Conservation (phyloP, 2,797 vertebrate species). For the Alosa sapidissima region DNA sequence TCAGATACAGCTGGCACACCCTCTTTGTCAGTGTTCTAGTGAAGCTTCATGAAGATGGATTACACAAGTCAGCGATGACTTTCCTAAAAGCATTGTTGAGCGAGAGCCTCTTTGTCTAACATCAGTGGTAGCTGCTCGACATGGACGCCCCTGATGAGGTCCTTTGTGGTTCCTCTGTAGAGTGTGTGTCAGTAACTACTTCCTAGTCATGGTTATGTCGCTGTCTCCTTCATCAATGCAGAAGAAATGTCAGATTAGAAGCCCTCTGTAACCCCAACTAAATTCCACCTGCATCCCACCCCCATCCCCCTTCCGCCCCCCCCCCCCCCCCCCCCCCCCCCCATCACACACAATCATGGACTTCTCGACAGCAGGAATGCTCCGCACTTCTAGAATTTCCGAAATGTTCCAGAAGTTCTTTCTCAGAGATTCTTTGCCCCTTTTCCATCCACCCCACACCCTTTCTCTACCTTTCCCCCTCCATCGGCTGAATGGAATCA, state of each 20-base stretch:
- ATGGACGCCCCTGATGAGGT: not conserved
- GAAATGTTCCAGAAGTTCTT: slow-evolving; percentile 64
- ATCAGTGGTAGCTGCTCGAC: not conserved
- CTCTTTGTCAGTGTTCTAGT: not conserved
- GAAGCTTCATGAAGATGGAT: not conserved
- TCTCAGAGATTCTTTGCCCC: slow-evolving; percentile 13
- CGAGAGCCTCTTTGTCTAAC: not conserved
- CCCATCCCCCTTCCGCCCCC: not conserved
- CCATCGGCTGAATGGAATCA: not conserved
- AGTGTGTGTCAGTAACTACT: not conserved
- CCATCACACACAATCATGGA: slow-evolving; percentile 33
- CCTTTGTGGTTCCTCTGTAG: not conserved
- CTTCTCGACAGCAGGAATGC: slow-evolving; percentile 40
- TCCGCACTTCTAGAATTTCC: slow-evolving; percentile 62
- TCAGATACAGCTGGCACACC: not conserved
- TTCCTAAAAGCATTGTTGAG: not conserved
- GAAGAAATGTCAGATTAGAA: not conserved
- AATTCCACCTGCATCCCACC: not conserved
- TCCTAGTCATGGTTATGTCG: not conserved
- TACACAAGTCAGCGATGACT: not conserved
- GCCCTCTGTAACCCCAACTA: not conserved
- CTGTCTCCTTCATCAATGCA: not conserved
- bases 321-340: not conserved
- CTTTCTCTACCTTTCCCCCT: not conserved
- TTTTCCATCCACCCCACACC: not conserved